Percentiles rank a stretch among this genome's conserved stretches.
Evolutionary conservation across 2,113 vertebrate genomes (phyloP).

Genomic region (Pogonocichla stellata): DNA sequence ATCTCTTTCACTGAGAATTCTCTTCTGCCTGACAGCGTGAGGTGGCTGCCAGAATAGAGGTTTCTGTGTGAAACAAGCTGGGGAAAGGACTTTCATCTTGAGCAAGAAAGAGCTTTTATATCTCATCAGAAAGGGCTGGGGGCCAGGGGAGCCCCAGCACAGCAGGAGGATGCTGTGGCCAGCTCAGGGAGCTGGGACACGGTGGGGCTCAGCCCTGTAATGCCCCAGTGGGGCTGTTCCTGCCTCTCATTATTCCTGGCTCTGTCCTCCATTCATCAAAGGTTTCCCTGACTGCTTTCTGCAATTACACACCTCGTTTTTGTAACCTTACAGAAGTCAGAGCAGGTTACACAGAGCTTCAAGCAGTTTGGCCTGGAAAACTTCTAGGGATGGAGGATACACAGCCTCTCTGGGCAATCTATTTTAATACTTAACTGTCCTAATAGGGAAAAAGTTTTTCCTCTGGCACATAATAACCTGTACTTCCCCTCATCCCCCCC

Average conservation of each 20-base stretch:
- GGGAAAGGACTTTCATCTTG: background rate
- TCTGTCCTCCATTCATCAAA: background rate
- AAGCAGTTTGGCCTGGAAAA: background rate
- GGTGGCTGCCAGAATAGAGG: background rate
- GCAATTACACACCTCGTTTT: background rate
- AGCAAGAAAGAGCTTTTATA: background rate
- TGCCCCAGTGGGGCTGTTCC: background rate
- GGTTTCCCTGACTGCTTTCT: background rate
- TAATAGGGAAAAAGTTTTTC: background rate
- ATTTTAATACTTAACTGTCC: background rate
- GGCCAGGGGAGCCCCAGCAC: background rate
- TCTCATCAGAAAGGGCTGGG: background rate
- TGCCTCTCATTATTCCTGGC: background rate
- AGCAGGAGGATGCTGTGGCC: background rate
- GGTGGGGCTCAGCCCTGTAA: background rate
- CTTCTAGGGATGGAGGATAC: background rate
- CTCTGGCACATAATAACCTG: background rate
- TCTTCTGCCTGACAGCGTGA: background rate
- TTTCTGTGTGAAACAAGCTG: background rate
- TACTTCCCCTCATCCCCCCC: background rate
- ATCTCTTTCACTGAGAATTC: background rate
- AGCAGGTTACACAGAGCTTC: background rate
- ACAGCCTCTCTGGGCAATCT: background rate
- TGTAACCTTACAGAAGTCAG: background rate
- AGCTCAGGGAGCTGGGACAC: background rate